phyloP scores from a whole-genome alignment of 2,113 vertebrate species.

The Apeltes quadracus region DNA sequence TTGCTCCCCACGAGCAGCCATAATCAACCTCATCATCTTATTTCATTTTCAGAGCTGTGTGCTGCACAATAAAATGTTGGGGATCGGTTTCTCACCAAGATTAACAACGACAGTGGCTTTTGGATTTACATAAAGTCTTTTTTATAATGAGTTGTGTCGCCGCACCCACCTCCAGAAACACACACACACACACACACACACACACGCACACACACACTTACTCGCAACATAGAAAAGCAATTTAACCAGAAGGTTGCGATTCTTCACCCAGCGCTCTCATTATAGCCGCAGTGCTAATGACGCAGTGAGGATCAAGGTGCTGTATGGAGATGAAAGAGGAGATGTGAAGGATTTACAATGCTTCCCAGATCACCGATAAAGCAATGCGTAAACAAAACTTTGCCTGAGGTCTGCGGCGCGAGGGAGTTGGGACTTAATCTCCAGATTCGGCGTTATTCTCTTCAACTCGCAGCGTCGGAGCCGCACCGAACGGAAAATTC shows the following conservation, averaged over 20 bases:
- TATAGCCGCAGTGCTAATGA: slow-evolving; percentile 66
- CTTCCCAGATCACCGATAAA: slow-evolving; percentile 74
- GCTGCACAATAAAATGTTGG: slow-evolving; percentile 54
- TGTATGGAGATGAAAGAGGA: slow-evolving; percentile 71
- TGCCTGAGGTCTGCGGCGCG: slow-evolving; percentile 56
- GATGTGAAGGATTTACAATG: slow-evolving; percentile 71
- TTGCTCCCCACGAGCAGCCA: slow-evolving; percentile 52
- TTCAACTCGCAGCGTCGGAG: slow-evolving; percentile 50
- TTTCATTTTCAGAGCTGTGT: slow-evolving; percentile 59
- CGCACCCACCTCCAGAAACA: background rate
- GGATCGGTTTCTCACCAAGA: slow-evolving; percentile 50
- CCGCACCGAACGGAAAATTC: slow-evolving; percentile 48
- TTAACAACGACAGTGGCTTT: slow-evolving; percentile 65
- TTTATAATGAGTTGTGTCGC: slow-evolving; percentile 53
- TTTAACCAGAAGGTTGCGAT: slow-evolving; percentile 59
- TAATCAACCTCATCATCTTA: slow-evolving; percentile 61
- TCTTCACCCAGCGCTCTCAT: slow-evolving; percentile 62
- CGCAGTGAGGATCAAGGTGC: slow-evolving; percentile 69
- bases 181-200: background rate
- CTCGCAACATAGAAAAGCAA: slow-evolving; percentile 21
- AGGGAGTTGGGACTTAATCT: slow-evolving; percentile 67
- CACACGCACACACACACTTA: background rate
- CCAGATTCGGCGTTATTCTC: slow-evolving; percentile 59
- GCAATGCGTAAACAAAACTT: slow-evolving; percentile 69
- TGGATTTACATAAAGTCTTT: slow-evolving; percentile 65